Conservation (phyloP, 30 jellyfish, hydroid and myxozoan species). For the Chironex yamaguchii region DNA sequence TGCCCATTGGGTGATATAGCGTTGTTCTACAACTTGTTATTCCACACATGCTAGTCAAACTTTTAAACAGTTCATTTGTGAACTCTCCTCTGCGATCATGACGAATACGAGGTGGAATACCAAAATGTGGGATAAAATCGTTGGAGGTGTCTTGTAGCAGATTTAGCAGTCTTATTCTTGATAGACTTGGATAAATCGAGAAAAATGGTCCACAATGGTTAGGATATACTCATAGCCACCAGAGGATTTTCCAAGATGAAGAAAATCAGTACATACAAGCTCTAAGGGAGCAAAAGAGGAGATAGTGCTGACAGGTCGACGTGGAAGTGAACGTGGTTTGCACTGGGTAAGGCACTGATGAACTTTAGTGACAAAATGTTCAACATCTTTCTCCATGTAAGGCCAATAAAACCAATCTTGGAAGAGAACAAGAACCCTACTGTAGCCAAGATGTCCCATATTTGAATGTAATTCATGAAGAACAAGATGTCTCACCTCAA, state of each 20-base stretch:
- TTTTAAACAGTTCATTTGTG: conserved; percentile 10
- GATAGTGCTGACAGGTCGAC: conserved; percentile 53
- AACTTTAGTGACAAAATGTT: conserved; percentile 4
- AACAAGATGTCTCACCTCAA: neutral
- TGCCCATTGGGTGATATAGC: conserved; percentile 22
- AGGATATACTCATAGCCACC: conserved; percentile 63
- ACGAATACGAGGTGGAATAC: conserved; percentile 3
- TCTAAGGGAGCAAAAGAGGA: conserved; percentile 23
- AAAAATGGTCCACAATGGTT: conserved; percentile 57
- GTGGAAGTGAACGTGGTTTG: conserved; percentile 4
- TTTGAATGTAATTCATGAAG: conserved; percentile 41
- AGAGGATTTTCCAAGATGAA: conserved; percentile 37
- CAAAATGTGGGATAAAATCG: conserved; percentile 13
- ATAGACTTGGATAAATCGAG: conserved; percentile 53
- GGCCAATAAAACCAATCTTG: conserved; percentile 69
- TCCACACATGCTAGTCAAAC: neutral
- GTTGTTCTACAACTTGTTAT: conserved; percentile 29
- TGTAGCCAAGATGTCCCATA: conserved; percentile 72
- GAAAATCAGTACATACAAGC: conserved; percentile 21
- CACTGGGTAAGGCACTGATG: conserved; percentile 40
- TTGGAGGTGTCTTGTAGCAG: conserved; percentile 33
- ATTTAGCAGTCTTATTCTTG: conserved; percentile 39
- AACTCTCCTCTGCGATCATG: conserved; percentile 31
- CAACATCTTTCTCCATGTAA: conserved; percentile 48
- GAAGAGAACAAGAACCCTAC: conserved; percentile 41